These are phyloP conservation scores for Pollimyrus isidori DNA, from an alignment of 2,113 vertebrate genomes.

Conservation along the genomic window DNA sequence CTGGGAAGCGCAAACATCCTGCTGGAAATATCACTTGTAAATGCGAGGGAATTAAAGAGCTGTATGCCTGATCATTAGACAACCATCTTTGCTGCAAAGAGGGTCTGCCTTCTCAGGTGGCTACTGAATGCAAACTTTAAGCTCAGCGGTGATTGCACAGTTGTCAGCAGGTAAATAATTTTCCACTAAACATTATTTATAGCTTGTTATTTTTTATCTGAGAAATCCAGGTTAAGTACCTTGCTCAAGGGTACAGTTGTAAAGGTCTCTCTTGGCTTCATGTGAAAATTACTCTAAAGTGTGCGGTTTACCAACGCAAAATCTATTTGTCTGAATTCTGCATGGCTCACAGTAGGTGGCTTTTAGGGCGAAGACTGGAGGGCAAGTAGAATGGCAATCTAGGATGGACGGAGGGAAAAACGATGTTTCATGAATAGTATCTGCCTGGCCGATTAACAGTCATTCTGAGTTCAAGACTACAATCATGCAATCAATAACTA, in stretches of 20 bases:
- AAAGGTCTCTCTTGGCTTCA: neutral
- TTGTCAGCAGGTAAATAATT: neutral
- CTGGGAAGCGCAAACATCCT: neutral
- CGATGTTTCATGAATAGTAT: neutral
- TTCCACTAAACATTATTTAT: neutral
- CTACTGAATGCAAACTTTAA: neutral
- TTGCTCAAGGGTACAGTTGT: neutral
- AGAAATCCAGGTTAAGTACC: neutral
- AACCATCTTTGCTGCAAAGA: neutral
- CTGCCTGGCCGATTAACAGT: neutral
- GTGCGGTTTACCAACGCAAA: neutral
- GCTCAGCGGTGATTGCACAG: neutral
- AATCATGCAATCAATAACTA: neutral
- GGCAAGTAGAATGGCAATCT: neutral
- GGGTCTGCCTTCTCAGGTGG: neutral
- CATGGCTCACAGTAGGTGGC: neutral
- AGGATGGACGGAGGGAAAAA: neutral
- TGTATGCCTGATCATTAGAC: neutral
- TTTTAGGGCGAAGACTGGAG: neutral
- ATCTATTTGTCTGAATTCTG: neutral
- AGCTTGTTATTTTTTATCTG: neutral
- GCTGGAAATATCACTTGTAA: neutral
- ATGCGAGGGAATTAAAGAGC: neutral
- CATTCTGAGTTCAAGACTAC: neutral
- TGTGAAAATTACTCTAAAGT: neutral